phyloP scores from a whole-genome alignment of 2,888 invertebrate species.

The Nymphalis urticae region DNA sequence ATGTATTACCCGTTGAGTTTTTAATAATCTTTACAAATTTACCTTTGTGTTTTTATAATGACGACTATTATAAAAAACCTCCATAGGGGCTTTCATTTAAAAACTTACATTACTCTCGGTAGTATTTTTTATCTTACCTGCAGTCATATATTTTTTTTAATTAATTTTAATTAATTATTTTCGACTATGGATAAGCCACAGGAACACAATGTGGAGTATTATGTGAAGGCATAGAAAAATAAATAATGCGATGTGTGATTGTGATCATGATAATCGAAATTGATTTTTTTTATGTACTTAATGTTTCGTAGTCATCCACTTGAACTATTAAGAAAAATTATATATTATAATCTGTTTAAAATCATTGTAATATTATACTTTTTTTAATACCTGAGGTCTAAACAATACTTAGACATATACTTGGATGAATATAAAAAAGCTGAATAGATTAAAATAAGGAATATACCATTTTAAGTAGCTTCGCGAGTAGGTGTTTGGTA shows the following conservation, averaged over 20 bases:
- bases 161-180: constrained; percentile 64
- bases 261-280: constrained; percentile 31
- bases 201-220: constrained; percentile 69
- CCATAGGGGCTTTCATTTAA: constrained; percentile 78
- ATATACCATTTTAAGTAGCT: neutral
- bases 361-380: too few relatives aligned
- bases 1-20: constrained; percentile 73
- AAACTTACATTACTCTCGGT: constrained; percentile 78
- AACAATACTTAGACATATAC: neutral
- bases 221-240: constrained; percentile 50
- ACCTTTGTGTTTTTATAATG: constrained; percentile 73
- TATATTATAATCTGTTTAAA: neutral
- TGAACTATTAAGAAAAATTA: neutral
- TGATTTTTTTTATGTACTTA: neutral
- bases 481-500: neutral
- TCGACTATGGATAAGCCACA: constrained; percentile 68
- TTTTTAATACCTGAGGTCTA: neutral
- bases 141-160: constrained; percentile 63
- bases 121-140: constrained; percentile 65
- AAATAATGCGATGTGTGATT: constrained; percentile 38
- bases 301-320: constrained; percentile 17
- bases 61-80: constrained; percentile 77
- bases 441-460: neutral
- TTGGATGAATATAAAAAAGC: constrained; percentile 1
- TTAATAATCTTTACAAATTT: constrained; percentile 76